These are phyloP conservation scores for Halesus radiatus DNA, from an alignment of 1,140 invertebrate genomes.

Conservation along the genomic window DNA sequence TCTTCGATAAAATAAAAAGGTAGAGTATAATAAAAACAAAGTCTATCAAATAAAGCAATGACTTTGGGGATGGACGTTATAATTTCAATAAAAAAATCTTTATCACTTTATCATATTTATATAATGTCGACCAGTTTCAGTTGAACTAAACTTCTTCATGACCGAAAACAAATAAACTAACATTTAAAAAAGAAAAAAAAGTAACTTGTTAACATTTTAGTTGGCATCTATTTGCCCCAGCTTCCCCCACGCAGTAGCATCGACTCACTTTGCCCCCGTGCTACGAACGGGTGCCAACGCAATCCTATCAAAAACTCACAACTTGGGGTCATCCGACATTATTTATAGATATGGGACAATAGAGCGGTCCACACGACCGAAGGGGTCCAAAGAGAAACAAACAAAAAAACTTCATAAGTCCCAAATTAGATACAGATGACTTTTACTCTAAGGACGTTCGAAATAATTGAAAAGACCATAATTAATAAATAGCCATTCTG, in stretches of 20 bases:
- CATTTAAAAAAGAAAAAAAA: too few species aligned
- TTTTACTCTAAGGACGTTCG: conserved; percentile 2
- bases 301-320: conserved; percentile 28
- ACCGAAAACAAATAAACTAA: too few species aligned
- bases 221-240: background rate
- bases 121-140: too few species aligned
- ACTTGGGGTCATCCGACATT: conserved; percentile 44
- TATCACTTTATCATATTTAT: too few species aligned
- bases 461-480: conserved; percentile 35
- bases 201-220: too few species aligned
- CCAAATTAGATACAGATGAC: conserved; percentile 29
- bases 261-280: conserved; percentile 8
- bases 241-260: background rate
- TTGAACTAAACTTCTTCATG: too few species aligned
- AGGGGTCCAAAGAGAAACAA: background rate
- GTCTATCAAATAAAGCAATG: too few species aligned
- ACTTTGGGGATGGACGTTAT: too few species aligned
- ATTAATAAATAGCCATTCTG: conserved; percentile 30
- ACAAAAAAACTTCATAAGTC: conserved; percentile 29
- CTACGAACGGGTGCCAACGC: background rate
- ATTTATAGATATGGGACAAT: conserved; percentile 45
- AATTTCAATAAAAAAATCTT: too few species aligned
- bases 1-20: too few species aligned
- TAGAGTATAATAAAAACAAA: too few species aligned
- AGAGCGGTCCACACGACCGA: background rate